phyloP scores from a whole-genome alignment of 2,113 vertebrate species.

The Ibidorhyncha struthersii region DNA sequence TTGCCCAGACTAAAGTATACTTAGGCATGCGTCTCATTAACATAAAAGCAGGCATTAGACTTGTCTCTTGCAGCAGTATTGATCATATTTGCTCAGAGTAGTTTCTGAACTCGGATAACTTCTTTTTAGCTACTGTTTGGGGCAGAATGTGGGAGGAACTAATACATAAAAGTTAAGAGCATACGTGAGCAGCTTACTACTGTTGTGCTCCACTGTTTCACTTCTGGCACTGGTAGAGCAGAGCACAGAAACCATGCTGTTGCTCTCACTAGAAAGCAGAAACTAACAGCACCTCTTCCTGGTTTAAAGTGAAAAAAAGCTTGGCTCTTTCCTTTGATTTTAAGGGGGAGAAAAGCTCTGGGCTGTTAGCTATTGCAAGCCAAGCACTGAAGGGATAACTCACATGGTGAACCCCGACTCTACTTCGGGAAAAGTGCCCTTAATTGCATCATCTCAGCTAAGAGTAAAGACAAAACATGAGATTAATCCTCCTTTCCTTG shows the following conservation, averaged over 20 bases:
- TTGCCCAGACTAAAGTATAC: background rate
- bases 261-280: background rate
- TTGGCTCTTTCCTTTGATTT: background rate
- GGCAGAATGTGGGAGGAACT: background rate
- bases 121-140: background rate
- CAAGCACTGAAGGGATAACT: background rate
- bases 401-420: background rate
- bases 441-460: background rate
- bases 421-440: background rate
- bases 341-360: background rate
- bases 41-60: background rate
- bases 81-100: background rate
- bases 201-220: background rate
- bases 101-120: background rate
- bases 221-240: background rate
- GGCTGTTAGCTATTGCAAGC: background rate
- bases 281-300: background rate
- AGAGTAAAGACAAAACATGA: background rate
- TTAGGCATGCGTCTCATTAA: background rate
- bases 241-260: background rate
- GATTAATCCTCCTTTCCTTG: background rate
- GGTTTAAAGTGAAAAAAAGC: background rate
- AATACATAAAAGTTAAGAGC: background rate
- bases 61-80: background rate
- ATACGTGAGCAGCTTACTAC: background rate